These are phyloP conservation scores for Gymnogyps californianus DNA, from an alignment of 2,113 vertebrate species.

Conservation along the genomic window DNA sequence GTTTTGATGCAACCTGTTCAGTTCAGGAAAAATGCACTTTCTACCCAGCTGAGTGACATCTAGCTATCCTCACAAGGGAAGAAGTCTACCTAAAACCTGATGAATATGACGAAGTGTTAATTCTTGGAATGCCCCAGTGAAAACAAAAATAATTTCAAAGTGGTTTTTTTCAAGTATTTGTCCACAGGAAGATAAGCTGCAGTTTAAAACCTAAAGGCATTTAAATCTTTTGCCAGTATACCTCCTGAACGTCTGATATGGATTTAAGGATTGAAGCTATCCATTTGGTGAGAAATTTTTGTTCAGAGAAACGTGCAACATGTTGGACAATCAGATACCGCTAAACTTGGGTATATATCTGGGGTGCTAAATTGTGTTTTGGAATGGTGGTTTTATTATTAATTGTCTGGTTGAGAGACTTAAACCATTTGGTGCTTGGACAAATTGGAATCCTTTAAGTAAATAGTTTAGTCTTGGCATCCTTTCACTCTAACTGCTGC, in stretches of 20 bases:
- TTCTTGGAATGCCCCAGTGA: not conserved
- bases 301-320: not conserved
- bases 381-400: conserved; percentile 67
- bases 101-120: not conserved
- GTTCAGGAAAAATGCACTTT: not conserved
- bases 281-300: conserved; percentile 26
- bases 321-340: conserved; percentile 19
- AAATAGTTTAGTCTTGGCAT: conserved; percentile 65
- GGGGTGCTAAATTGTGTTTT: conserved; percentile 51
- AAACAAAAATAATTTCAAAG: not conserved
- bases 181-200: not conserved
- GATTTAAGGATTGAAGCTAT: not conserved
- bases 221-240: not conserved
- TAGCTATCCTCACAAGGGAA: not conserved
- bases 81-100: not conserved
- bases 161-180: not conserved
- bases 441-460: conserved; percentile 65
- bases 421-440: conserved; percentile 70
- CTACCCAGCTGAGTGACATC: not conserved
- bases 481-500: conserved; percentile 54
- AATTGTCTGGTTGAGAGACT: conserved; percentile 69
- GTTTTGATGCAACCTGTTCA: not conserved
- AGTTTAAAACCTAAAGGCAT: not conserved
- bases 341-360: not conserved
- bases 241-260: not conserved